phyloP scores from a whole-genome alignment of 2,888 invertebrate genomes.

The Euproctis similis region DNA sequence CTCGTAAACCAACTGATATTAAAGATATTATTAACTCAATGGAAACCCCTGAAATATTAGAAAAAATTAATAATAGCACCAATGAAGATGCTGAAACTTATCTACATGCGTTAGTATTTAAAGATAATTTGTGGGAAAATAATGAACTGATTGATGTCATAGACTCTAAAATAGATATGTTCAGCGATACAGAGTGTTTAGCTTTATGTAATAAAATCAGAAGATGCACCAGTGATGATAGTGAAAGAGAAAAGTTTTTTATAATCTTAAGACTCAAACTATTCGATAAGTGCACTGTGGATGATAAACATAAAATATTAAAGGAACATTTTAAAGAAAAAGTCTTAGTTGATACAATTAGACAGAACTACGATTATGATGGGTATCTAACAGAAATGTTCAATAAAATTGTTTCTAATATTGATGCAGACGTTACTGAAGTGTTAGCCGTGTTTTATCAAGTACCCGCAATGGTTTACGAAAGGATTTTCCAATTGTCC shows the following conservation, averaged over 20 bases:
- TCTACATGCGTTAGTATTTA: slow-evolving; percentile 47
- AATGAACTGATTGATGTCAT: slow-evolving; percentile 33
- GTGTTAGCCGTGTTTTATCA: slow-evolving; percentile 51
- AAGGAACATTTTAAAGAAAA: slow-evolving; percentile 40
- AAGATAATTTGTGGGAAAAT: slow-evolving; percentile 41
- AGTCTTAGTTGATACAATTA: slow-evolving; percentile 31
- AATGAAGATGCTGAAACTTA: slow-evolving; percentile 37
- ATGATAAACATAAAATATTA: slow-evolving; percentile 38
- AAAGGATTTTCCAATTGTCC: slow-evolving; percentile 47
- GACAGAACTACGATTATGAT: slow-evolving; percentile 33
- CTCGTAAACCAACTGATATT: slow-evolving; percentile 46
- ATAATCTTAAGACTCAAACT: slow-evolving; percentile 35
- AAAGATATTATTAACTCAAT: slow-evolving; percentile 44
- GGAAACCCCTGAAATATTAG: slow-evolving; percentile 34
- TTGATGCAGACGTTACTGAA: slow-evolving; percentile 39
- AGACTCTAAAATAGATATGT: slow-evolving; percentile 30
- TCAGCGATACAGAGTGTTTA: slow-evolving; percentile 36
- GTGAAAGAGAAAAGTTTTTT: slow-evolving; percentile 27
- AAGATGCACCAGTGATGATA: neutral
- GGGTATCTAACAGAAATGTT: slow-evolving; percentile 45
- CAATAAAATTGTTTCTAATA: slow-evolving; percentile 47
- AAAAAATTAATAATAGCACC: slow-evolving; percentile 36
- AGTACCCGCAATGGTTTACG: slow-evolving; percentile 45
- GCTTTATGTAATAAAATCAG: slow-evolving; percentile 30
- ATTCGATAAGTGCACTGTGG: slow-evolving; percentile 38